These are phyloP conservation scores for Ametastegia equiseti DNA, from an alignment of 2,888 invertebrate genomes.

Conservation along the genomic window DNA sequence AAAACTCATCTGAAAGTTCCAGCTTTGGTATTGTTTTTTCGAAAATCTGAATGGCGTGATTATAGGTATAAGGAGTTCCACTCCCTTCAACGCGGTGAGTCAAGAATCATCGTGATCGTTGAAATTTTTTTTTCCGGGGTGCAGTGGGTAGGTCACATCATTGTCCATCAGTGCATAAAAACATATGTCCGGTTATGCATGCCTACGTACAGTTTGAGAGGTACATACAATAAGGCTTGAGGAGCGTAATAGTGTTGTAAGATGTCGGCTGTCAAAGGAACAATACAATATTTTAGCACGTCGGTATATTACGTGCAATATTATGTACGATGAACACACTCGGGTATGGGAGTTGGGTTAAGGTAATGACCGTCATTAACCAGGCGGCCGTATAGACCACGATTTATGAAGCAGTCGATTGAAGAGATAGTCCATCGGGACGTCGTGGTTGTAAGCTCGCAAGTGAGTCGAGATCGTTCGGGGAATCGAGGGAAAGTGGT, in stretches of 20 bases:
- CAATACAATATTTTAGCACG: constrained; percentile 42
- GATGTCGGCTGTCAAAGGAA: constrained; percentile 35
- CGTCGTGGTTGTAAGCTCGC: neutral
- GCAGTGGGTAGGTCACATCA: too few relatives aligned
- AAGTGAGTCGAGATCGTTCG: neutral
- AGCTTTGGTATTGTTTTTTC: too few relatives aligned
- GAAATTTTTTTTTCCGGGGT: too few relatives aligned
- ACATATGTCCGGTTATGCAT: too few relatives aligned
- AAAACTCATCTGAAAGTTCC: too few relatives aligned
- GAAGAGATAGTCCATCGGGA: constrained; percentile 5
- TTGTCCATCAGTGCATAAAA: too few relatives aligned
- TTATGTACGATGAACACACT: neutral
- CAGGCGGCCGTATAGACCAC: neutral
- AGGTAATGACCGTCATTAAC: constrained; percentile 27
- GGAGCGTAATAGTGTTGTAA: constrained; percentile 29
- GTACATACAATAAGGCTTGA: neutral
- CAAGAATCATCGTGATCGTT: too few relatives aligned
- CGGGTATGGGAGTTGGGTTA: constrained; percentile 10
- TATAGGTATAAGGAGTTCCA: too few relatives aligned
- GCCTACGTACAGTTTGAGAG: neutral
- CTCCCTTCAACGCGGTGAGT: too few relatives aligned
- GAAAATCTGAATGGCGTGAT: too few relatives aligned
- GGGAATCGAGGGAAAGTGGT: neutral
- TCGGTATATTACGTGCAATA: constrained; percentile 18
- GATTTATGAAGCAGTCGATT: constrained; percentile 33